A percentile compares a stretch with the other conserved stretches of the same genome.
These are phyloP conservation scores for Poecilus cupreus DNA, from an alignment of 2,888 invertebrate genomes.

Conservation along the genomic window DNA sequence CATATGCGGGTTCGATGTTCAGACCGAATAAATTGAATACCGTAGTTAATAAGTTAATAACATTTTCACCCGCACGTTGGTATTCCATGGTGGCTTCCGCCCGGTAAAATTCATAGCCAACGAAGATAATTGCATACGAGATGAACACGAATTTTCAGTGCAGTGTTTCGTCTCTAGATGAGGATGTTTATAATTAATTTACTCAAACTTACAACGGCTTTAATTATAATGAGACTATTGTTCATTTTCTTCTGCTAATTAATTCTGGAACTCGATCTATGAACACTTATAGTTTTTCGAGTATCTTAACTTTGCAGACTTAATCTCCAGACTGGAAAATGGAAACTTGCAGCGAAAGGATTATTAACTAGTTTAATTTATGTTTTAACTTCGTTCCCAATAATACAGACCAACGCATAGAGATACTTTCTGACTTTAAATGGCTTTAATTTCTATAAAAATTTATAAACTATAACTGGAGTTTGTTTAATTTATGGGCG, in stretches of 20 bases:
- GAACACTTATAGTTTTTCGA: not conserved
- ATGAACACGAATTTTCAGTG: slow-evolving; percentile 2
- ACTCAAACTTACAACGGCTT: not conserved
- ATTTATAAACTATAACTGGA: too few relatives aligned
- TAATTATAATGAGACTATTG: not conserved
- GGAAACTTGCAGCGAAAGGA: too few relatives aligned
- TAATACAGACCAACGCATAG: too few relatives aligned
- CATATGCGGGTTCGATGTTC: slow-evolving; percentile 42
- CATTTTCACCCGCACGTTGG: slow-evolving; percentile 30
- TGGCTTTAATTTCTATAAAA: too few relatives aligned
- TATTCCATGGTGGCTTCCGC: not conserved
- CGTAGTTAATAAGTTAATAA: slow-evolving; percentile 21
- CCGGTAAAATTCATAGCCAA: not conserved
- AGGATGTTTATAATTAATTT: not conserved
- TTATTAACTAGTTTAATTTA: too few relatives aligned
- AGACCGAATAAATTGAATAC: not conserved
- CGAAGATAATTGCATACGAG: slow-evolving; percentile 35
- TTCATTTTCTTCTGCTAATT: not conserved
- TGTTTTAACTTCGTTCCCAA: too few relatives aligned
- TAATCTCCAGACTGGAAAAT: too few relatives aligned
- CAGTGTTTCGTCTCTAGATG: not conserved
- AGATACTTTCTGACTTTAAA: too few relatives aligned
- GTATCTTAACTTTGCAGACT: too few relatives aligned
- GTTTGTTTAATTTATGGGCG: too few relatives aligned
- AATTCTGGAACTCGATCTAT: not conserved